Percentiles rank a stretch among this genome's conserved stretches.
phyloP scores from a whole-genome alignment of 2,888 invertebrate genomes.

The Heliconius sara region DNA sequence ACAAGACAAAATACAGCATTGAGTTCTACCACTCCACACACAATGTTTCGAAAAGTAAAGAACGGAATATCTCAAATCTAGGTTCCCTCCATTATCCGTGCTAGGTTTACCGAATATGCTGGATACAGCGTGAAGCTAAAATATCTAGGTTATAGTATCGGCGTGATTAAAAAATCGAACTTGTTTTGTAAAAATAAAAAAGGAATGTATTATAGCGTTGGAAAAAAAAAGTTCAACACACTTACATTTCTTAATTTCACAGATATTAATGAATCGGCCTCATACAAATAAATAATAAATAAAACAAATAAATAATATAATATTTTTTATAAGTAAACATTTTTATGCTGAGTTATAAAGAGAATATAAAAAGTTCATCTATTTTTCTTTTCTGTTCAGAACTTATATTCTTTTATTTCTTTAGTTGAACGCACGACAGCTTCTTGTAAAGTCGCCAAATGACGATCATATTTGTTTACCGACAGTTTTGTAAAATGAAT shows the following conservation, averaged over 20 bases:
- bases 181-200: too few relatives aligned
- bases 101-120: not conserved
- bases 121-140: not conserved
- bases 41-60: not conserved
- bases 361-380: slow-evolving; percentile 50
- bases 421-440: slow-evolving; percentile 45
- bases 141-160: not conserved
- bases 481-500: slow-evolving; percentile 68
- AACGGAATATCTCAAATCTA: not conserved
- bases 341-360: slow-evolving; percentile 36
- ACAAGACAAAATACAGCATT: not conserved
- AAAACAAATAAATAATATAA: not conserved
- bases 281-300: too few relatives aligned
- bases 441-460: slow-evolving; percentile 57
- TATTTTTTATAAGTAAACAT: not conserved
- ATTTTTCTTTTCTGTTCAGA: slow-evolving; percentile 54
- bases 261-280: not conserved
- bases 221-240: too few relatives aligned
- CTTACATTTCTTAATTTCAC: not conserved
- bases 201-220: too few relatives aligned
- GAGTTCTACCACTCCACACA: not conserved
- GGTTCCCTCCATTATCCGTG: not conserved
- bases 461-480: slow-evolving; percentile 67
- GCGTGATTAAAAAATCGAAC: too few relatives aligned
- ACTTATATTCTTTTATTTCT: slow-evolving; percentile 43